A percentile compares a stretch with the other conserved stretches of the same genome.
These are phyloP conservation scores for Melanerpes formicivorus DNA, from an alignment of 2,113 vertebrate species.

Conservation along the genomic window DNA sequence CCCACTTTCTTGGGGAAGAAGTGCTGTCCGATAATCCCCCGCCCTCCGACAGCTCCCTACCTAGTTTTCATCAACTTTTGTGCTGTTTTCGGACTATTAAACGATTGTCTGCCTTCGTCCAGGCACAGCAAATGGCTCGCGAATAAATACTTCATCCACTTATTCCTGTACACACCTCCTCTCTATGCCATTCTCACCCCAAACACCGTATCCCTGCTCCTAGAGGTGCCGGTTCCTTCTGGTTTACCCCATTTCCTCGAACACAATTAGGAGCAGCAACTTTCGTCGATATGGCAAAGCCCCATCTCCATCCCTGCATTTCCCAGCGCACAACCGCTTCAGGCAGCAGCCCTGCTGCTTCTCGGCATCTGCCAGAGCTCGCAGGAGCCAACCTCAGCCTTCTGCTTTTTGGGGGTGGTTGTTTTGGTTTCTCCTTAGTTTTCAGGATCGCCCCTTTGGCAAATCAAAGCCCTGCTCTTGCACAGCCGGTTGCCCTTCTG, in stretches of 20 bases:
- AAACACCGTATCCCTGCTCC: neutral
- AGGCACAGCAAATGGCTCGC: neutral
- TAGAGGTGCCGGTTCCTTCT: neutral
- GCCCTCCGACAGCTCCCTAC: neutral
- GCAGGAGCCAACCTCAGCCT: conserved; percentile 20
- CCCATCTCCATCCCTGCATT: neutral
- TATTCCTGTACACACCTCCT: neutral
- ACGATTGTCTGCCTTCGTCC: neutral
- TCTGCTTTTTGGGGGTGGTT: neutral
- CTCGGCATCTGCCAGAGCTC: conserved; percentile 33
- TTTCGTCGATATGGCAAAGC: neutral
- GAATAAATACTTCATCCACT: neutral
- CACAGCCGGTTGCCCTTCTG: neutral
- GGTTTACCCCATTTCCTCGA: neutral
- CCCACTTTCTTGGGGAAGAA: neutral
- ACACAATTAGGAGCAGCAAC: neutral
- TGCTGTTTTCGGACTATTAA: neutral
- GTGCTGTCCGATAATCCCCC: neutral
- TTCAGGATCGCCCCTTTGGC: neutral
- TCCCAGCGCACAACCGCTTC: neutral
- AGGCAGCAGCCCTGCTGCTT: neutral
- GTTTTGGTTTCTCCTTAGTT: neutral
- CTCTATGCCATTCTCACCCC: neutral
- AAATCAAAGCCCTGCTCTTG: neutral
- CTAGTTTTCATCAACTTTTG: conserved; percentile 48